Base-by-base conservation (phyloP, 2,113 vertebrate genomes). In the Equus quagga region DNA sequence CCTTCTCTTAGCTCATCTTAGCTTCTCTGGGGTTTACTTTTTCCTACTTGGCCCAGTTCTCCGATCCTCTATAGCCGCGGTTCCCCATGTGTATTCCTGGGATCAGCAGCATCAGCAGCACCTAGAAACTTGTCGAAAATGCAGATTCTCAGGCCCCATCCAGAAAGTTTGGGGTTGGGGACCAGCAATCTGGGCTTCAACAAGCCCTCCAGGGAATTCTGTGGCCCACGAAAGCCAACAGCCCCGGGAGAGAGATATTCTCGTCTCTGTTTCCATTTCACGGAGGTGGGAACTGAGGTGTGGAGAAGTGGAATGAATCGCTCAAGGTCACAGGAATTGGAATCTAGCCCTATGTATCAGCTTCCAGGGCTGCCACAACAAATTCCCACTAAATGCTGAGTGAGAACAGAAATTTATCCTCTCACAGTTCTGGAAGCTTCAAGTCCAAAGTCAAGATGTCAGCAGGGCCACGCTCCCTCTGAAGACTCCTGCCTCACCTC, bases 381-480 rank as follows among this genome's bases (percentile, higher is more conserved):
- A 62, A 46, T 64, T 26, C 6, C 21, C 72, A 58, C 54, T 2
- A 8, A 49, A 49, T 73, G 60, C 7, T 17, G 28, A 56, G 12
- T 67, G 15, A 21, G 26, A 2, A 84, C 11, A 51, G 70, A 64
- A 28, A 86, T 19, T 7, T 24, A 31, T 28, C 62, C 31, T 33
- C 46, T 81, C n/a, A 13, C 5, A 0, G 0, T n/a, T 56, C 69
- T 24, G 14, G 73, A 81, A 36, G 46, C 49, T 58, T 8, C 28
- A 44, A 28, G 69, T 62, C 44, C 31, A 49, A 60, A 46, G 6
- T 44, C 26, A 69, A 81, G 13, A 17, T 19, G 31, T 73, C 44
- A 1, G 31, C 36, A 49, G 41, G 41, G 17, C 51, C 49, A 6
- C 0, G 3, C 33, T 28, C 23, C 5, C 89, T 56, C 23, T 1